Percentiles rank a stretch among this genome's conserved stretches.
Evolutionary conservation across 2,888 invertebrate species (phyloP).

Genomic region (Xanthorhoe spadicearia): DNA sequence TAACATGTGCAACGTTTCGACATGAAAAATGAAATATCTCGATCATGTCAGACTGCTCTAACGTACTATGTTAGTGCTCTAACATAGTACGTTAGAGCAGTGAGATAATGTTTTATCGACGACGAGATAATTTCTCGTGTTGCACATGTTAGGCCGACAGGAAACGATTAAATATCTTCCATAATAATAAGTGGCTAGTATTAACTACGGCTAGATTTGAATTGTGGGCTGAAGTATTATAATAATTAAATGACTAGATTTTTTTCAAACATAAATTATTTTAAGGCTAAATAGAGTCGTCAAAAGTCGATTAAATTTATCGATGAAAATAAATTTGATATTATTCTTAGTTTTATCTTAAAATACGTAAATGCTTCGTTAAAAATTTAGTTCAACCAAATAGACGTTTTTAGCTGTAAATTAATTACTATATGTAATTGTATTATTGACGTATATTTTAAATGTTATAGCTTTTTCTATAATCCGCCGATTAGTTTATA

Average conservation of each 20-base stretch:
- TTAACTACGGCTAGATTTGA: background rate
- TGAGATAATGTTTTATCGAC: no score
- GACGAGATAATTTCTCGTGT: no score
- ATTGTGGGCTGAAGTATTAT: constrained; percentile 1
- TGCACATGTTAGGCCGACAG: no score
- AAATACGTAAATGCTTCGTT: constrained; percentile 15
- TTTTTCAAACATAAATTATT: background rate
- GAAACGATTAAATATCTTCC: background rate
- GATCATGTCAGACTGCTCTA: no score
- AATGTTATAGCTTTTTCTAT: constrained; percentile 32
- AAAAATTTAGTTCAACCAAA: constrained; percentile 21
- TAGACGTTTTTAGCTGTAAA: constrained; percentile 26
- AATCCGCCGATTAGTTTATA: constrained; percentile 31
- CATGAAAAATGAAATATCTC: no score
- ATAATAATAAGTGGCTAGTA: background rate
- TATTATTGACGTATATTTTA: constrained; percentile 20
- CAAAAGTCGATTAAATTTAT: constrained; percentile 16
- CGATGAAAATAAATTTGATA: background rate
- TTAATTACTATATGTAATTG: constrained; percentile 14
- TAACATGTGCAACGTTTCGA: no score
- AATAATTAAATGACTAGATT: no score
- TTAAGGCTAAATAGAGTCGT: constrained; percentile 13
- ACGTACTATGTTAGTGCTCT: no score
- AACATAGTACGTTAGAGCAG: no score
- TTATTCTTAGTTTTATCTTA: constrained; percentile 2